Conservation (phyloP, 2,113 vertebrate species). For the Albula goreensis region DNA sequence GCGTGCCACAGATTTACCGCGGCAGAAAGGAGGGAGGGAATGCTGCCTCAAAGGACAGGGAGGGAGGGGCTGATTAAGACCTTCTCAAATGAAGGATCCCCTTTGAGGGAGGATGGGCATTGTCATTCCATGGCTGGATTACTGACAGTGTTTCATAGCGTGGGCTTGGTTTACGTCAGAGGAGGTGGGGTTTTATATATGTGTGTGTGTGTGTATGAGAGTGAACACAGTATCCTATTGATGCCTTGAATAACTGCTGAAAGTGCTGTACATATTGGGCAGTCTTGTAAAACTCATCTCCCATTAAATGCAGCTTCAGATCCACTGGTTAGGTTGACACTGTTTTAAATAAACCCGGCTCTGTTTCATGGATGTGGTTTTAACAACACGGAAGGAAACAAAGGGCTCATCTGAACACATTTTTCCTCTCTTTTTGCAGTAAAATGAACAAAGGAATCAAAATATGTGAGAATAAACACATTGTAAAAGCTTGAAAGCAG, state of each 20-base stretch:
- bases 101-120: background rate
- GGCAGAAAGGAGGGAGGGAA: background rate
- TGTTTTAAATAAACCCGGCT: background rate
- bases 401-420: constrained; percentile 3
- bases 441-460: constrained; percentile 26
- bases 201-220: no score
- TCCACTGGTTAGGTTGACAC: background rate
- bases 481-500: constrained; percentile 33
- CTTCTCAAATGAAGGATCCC: background rate
- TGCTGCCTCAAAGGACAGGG: background rate
- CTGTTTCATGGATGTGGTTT: background rate
- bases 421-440: constrained; percentile 14
- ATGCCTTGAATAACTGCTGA: no score
- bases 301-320: constrained; percentile 11
- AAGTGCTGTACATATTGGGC: no score
- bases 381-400: constrained; percentile 7
- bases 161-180: background rate
- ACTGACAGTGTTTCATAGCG: background rate
- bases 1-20: background rate
- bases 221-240: no score
- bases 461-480: constrained; percentile 21
- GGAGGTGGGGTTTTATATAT: background rate
- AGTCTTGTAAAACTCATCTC: background rate
- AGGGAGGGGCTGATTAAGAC: background rate
- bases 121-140: background rate